Conservation (phyloP, 2,113 vertebrate species). For the Megaceryle torquata region DNA sequence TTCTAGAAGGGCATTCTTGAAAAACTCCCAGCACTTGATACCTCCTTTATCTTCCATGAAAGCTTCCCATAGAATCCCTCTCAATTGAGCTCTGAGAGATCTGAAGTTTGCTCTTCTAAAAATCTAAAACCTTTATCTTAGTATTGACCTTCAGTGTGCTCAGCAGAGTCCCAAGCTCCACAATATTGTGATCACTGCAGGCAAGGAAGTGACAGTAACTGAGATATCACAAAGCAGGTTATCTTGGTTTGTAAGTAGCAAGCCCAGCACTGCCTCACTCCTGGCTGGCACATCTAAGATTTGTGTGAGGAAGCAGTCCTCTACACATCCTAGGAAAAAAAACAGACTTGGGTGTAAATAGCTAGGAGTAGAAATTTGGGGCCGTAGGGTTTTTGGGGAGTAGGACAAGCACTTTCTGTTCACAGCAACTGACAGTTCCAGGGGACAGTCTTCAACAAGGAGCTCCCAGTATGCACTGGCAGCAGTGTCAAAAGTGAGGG, state of each 20-base stretch:
- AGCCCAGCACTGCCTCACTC: background rate
- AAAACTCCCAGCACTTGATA: background rate
- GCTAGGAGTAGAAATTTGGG: background rate
- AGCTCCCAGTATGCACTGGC: background rate
- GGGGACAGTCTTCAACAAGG: background rate
- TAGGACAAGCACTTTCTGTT: background rate
- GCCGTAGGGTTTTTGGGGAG: background rate
- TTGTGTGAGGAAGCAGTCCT: background rate
- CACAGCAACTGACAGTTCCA: background rate
- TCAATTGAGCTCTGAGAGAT: background rate
- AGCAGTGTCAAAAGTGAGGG: background rate
- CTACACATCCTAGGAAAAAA: background rate
- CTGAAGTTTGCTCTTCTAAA: background rate
- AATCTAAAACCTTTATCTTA: background rate
- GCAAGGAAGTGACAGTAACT: background rate
- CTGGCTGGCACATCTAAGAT: background rate
- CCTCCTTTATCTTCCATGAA: background rate
- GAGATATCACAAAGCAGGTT: background rate
- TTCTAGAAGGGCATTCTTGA: background rate
- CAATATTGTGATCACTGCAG: background rate
- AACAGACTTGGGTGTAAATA: background rate
- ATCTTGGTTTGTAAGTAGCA: background rate
- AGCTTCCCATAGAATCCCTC: background rate
- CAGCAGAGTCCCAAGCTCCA: background rate
- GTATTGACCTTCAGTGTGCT: background rate